Evolutionary conservation across 2,113 vertebrate genomes (phyloP), one percentile per base, ranked within the genome.

Genomic region (Calonectris borealis): DNA sequence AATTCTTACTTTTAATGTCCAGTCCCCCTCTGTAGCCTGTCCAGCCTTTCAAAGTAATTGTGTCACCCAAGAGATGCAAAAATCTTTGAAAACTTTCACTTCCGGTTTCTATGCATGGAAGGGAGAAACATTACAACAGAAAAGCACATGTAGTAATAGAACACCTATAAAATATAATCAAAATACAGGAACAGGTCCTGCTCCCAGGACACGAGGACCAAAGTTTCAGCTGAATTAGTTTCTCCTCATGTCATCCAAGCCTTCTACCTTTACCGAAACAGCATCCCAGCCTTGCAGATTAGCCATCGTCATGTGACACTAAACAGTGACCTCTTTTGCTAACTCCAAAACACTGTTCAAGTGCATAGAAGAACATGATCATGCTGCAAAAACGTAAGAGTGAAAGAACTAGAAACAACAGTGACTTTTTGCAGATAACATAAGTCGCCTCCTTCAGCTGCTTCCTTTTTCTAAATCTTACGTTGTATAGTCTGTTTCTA

Each of bases 11-110:
- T 98, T 99, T 99, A 91, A 99, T 99, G 98, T 99, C 99, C 46
- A 99, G 98, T 87, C 99, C 99, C 92, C 99, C 99, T 46, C 99
- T 98, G 97, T 99, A 99, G 62, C 99, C 99, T 17, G 99, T 98
- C 99, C 99, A 99, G 95, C 99, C 99, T 97, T 99, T 99, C 95
- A 99, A 98, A 44, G 98, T 98, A 84, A 99, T 66, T 7, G 98
- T 98, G 86, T 99, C 99, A 51, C 99, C 99, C 94, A 99, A 98
- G 62, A 99, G 98, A 97, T 94, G 98, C 91, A 99, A 98, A 94
- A 99, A 99, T 97, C 98, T 99, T 52, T 99, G 98, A 93, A 99
- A 99, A 97, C 97, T 98, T 93, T 99, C 99, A 60, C 99, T 99
- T 96, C 99, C 99, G 2, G 90, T 98, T 98, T 99, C 99, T 99